phyloP scores from a whole-genome alignment of 2,888 invertebrate species.

The Plagiodera versicolora region DNA sequence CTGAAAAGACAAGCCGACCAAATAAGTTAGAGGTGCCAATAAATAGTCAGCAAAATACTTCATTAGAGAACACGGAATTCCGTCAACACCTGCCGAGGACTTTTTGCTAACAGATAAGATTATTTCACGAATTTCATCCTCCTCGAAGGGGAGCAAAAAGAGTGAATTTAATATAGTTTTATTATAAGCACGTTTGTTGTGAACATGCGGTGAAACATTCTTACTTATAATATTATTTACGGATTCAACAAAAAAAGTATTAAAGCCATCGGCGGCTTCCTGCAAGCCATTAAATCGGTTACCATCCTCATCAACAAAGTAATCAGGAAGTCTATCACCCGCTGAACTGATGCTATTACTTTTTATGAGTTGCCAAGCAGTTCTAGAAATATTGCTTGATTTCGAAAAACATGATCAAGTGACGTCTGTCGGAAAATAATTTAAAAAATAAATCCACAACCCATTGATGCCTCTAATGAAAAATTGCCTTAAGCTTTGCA shows the following conservation, averaged over 20 bases:
- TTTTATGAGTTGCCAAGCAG: background rate
- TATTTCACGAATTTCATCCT: slow-evolving; percentile 1
- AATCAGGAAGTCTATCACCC: slow-evolving; percentile 2
- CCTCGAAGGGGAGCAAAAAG: background rate
- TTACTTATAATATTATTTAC: background rate
- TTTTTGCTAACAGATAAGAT: slow-evolving; percentile 1
- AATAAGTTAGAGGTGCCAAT: slow-evolving; percentile 5
- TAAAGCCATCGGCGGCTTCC: background rate
- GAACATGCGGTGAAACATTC: background rate
- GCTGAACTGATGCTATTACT: background rate
- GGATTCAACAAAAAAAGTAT: background rate
- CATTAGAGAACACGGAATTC: slow-evolving; percentile 1
- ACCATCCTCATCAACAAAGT: slow-evolving; percentile 5
- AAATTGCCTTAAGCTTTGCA: no score
- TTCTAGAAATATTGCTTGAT: background rate
- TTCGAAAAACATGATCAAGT: no score
- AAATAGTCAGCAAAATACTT: slow-evolving; percentile 2
- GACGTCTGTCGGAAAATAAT: no score
- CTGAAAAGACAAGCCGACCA: slow-evolving; percentile 3
- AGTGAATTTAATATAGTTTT: slow-evolving; percentile 1
- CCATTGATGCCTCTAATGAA: no score
- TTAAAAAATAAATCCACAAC: no score
- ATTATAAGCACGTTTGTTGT: slow-evolving; percentile 1
- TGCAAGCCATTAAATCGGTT: slow-evolving; percentile 3
- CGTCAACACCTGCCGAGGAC: slow-evolving; percentile 2